These are phyloP conservation scores for Strix aluco DNA, from an alignment of 2,113 vertebrate genomes.

Conservation along the genomic window DNA sequence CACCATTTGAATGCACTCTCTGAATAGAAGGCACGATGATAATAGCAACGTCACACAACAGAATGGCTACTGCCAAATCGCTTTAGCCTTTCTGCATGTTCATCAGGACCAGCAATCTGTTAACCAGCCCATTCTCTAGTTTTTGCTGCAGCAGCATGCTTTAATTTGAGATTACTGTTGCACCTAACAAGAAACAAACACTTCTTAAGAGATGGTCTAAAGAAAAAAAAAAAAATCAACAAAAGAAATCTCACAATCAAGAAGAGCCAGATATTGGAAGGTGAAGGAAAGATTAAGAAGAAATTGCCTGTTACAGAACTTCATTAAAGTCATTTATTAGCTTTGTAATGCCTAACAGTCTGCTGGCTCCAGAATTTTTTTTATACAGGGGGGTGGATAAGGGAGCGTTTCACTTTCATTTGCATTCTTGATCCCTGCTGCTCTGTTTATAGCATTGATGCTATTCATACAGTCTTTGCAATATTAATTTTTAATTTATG, in stretches of 20 bases:
- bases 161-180: conserved; percentile 33
- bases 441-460: conserved; percentile 83
- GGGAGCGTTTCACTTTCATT: conserved; percentile 77
- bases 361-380: conserved; percentile 59
- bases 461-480: conserved; percentile 89
- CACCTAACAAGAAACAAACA: conserved; percentile 3
- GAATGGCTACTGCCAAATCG: conserved; percentile 26
- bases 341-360: conserved; percentile 51
- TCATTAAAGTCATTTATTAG: conserved; percentile 68
- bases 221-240: neutral
- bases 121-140: neutral
- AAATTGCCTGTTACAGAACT: conserved; percentile 51
- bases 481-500: conserved; percentile 97
- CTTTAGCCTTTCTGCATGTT: conserved; percentile 13
- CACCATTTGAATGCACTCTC: conserved; percentile 36
- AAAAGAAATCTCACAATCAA: neutral
- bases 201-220: neutral
- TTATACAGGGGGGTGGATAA: conserved; percentile 40
- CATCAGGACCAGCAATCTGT: conserved; percentile 11
- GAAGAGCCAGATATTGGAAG: conserved; percentile 32
- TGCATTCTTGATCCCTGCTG: conserved; percentile 80
- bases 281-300: conserved; percentile 51
- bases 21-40: conserved; percentile 16
- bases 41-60: conserved; percentile 9
- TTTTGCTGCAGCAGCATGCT: conserved; percentile 8